A percentile compares a stretch with the other conserved stretches of the same genome.
Evolutionary conservation across 2,113 vertebrate species (phyloP).

Genomic region (Chamaetylas fuelleborni): DNA sequence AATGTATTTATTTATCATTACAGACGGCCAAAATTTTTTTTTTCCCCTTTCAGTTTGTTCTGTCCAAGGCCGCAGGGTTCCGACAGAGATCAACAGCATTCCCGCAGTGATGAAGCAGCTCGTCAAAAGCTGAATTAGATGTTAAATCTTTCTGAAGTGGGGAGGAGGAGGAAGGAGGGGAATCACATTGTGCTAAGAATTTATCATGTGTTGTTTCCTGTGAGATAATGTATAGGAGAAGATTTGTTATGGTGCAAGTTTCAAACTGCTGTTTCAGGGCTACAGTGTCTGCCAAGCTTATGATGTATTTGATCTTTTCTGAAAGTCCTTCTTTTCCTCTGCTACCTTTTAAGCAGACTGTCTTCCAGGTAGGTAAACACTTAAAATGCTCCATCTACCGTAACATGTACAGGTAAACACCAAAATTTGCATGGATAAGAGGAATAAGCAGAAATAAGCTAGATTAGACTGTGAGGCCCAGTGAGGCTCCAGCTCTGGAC

Average conservation of each 20-base stretch:
- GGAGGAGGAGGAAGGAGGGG: constrained; percentile 73
- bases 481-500: not conserved
- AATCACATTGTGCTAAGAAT: constrained; percentile 77
- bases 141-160: constrained; percentile 86
- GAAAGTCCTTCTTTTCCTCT: constrained; percentile 50
- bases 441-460: not conserved
- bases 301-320: constrained; percentile 77
- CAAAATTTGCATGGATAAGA: not conserved
- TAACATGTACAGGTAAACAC: not conserved
- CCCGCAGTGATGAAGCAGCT: constrained; percentile 79
- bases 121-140: constrained; percentile 85
- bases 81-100: constrained; percentile 80
- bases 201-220: constrained; percentile 82
- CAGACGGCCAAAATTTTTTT: constrained; percentile 40
- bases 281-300: constrained; percentile 75
- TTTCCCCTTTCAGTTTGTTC: constrained; percentile 72
- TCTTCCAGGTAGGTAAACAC: constrained; percentile 20
- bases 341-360: not conserved
- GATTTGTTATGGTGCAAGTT: constrained; percentile 80
- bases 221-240: constrained; percentile 80
- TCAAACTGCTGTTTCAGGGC: constrained; percentile 83
- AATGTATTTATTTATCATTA: constrained; percentile 84
- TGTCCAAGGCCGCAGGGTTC: constrained; percentile 81
- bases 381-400: not conserved
- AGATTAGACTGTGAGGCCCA: not conserved